These are phyloP conservation scores for Melanotus villosus DNA, from an alignment of 2,888 invertebrate species.

Conservation along the genomic window DNA sequence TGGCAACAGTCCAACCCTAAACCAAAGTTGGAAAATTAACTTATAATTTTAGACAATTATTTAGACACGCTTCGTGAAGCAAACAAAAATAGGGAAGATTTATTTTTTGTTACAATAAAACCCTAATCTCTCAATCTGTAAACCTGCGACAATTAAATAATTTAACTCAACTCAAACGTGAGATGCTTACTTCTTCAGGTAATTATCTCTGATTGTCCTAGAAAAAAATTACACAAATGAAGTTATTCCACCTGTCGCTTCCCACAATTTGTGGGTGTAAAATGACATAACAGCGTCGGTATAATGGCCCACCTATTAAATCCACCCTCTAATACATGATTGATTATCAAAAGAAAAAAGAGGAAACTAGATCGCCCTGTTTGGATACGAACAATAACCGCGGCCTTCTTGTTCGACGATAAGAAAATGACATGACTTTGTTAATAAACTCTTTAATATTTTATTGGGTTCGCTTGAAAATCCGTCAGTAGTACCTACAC, in stretches of 20 bases:
- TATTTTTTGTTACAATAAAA: not conserved
- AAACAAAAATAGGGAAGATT: not conserved
- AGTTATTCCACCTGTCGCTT: slow-evolving; percentile 35
- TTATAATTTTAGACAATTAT: slow-evolving; percentile 46
- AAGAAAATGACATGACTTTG: slow-evolving; percentile 10
- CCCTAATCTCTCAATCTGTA: not conserved
- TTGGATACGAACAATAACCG: slow-evolving; percentile 11
- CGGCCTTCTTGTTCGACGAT: not conserved
- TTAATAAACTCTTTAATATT: not conserved
- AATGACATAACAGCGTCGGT: slow-evolving; percentile 42
- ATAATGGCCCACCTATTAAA: slow-evolving; percentile 42
- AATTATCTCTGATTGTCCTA: not conserved
- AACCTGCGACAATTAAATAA: too few species aligned
- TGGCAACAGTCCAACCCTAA: slow-evolving; percentile 42
- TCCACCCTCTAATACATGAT: slow-evolving; percentile 44
- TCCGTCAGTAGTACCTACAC: too few species aligned
- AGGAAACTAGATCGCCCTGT: slow-evolving; percentile 1
- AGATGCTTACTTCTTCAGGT: too few species aligned
- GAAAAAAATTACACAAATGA: slow-evolving; percentile 7
- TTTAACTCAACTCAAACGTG: too few species aligned
- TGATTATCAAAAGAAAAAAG: slow-evolving; percentile 42
- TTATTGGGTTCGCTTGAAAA: not conserved
- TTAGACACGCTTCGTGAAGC: slow-evolving; percentile 26
- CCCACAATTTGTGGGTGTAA: slow-evolving; percentile 44
- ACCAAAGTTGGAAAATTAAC: slow-evolving; percentile 43